phyloP scores from a whole-genome alignment of 92 coral and sea anemone genomes.

The Epizoanthus rinbou region DNA sequence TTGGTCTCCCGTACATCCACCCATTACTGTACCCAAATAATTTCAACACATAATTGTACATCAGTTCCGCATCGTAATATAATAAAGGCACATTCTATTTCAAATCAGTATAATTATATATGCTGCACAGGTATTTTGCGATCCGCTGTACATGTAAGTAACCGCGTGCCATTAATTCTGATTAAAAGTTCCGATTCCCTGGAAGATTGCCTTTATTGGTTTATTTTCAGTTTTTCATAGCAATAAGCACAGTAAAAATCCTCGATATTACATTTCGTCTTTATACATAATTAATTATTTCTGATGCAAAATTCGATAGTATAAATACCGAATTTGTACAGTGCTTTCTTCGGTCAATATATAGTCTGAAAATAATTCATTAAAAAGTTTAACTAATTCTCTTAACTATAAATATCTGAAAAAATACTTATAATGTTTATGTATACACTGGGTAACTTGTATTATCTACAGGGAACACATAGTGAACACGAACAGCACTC shows the following conservation, averaged over 20 bases:
- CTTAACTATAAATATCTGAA: conserved; percentile 90
- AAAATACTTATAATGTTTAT: conserved; percentile 73
- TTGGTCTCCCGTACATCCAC: too few species aligned
- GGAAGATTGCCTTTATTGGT: conserved; percentile 19
- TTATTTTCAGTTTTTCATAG: conserved; percentile 42
- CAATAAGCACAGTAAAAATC: conserved; percentile 50
- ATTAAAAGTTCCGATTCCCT: neutral
- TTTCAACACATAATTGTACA: too few species aligned
- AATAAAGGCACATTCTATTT: neutral
- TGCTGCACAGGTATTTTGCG: neutral
- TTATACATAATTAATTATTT: conserved; percentile 35
- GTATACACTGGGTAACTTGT: conserved; percentile 61
- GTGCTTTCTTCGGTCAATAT: conserved; percentile 45
- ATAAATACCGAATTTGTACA: conserved; percentile 63
- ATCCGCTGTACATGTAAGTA: neutral
- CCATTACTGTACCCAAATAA: too few species aligned
- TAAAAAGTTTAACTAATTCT: conserved; percentile 82
- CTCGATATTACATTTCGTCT: conserved; percentile 53
- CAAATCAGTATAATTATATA: neutral
- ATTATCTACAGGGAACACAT: conserved; percentile 62
- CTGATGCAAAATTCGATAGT: conserved; percentile 68
- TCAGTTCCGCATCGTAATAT: too few species aligned
- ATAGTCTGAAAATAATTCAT: conserved; percentile 90
- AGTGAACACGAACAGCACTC: conserved; percentile 25
- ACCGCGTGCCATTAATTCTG: neutral